Percentiles rank a stretch among this genome's conserved stretches.
phyloP scores from a whole-genome alignment of 2,888 invertebrate genomes.

The Punctoribates punctum region DNA sequence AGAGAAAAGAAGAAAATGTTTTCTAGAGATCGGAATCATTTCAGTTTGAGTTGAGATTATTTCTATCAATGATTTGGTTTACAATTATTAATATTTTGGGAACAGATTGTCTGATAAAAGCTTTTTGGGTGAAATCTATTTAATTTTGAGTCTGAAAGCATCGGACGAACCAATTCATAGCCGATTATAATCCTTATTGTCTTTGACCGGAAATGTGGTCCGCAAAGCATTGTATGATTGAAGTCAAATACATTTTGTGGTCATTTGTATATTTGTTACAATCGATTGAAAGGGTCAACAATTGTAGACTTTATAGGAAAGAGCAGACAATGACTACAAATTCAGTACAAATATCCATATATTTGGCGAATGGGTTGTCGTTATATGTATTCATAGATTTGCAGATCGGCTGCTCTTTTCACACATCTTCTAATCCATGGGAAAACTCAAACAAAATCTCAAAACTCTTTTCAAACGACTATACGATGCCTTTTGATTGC shows the following conservation, averaged over 20 bases:
- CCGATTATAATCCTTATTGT: conserved; percentile 25
- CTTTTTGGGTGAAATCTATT: background rate
- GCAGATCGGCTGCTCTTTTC: conserved; percentile 21
- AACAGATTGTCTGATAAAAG: conserved; percentile 28
- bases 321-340: conserved; percentile 2
- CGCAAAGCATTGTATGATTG: conserved; percentile 3
- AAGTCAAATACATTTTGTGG: conserved; percentile 27
- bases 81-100: background rate
- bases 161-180: background rate
- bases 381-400: background rate
- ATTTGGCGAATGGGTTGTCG: conserved; percentile 13
- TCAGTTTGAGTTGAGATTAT: background rate
- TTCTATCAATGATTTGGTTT: background rate
- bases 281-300: conserved; percentile 31
- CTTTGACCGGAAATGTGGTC: conserved; percentile 25
- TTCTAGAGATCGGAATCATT: background rate
- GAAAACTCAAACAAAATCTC: background rate
- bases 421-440: conserved; percentile 16
- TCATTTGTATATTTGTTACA: conserved; percentile 24
- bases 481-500: background rate
- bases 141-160: conserved; percentile 10
- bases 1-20: background rate
- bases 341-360: background rate
- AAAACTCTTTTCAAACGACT: background rate
- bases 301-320: conserved; percentile 11